These are phyloP conservation scores for Trimorus sp. DNA, from an alignment of 2,888 invertebrate genomes.

Conservation along the genomic window DNA sequence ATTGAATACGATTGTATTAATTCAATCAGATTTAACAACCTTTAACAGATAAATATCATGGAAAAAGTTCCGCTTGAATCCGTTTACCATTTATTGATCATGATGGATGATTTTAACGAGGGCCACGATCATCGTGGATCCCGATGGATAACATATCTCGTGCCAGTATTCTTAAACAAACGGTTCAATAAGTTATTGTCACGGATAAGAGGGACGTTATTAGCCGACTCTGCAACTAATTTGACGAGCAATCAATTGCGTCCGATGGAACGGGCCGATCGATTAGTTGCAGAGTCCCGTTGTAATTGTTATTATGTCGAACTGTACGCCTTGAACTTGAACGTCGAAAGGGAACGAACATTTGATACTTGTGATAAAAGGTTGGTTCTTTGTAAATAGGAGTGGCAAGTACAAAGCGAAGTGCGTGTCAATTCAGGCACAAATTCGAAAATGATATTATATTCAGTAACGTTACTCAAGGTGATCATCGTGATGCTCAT, in stretches of 20 bases:
- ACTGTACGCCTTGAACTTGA: slow-evolving; percentile 17
- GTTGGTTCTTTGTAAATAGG: slow-evolving; percentile 75
- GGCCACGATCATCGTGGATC: not conserved
- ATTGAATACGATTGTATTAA: too few species aligned
- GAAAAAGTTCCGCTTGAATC: too few species aligned
- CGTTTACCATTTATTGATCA: too few species aligned
- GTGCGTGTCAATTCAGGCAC: slow-evolving; percentile 14
- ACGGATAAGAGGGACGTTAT: too few species aligned
- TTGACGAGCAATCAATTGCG: too few species aligned
- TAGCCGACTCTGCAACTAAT: too few species aligned
- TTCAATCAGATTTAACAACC: too few species aligned
- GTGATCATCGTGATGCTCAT: slow-evolving; percentile 39
- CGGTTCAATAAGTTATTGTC: too few species aligned
- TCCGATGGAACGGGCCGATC: too few species aligned
- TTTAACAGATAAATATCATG: too few species aligned
- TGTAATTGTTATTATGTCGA: not conserved
- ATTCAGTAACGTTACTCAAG: slow-evolving; percentile 40
- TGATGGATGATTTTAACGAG: too few species aligned
- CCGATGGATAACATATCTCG: slow-evolving; percentile 38
- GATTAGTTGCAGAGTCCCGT: too few species aligned
- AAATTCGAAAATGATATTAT: slow-evolving; percentile 25
- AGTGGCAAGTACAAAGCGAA: slow-evolving; percentile 50
- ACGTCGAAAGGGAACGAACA: slow-evolving; percentile 22
- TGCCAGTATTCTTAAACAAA: slow-evolving; percentile 43
- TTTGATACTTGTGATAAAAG: slow-evolving; percentile 46